Conservation (phyloP, 2,888 invertebrate species). For the Aleiodes testaceus region DNA sequence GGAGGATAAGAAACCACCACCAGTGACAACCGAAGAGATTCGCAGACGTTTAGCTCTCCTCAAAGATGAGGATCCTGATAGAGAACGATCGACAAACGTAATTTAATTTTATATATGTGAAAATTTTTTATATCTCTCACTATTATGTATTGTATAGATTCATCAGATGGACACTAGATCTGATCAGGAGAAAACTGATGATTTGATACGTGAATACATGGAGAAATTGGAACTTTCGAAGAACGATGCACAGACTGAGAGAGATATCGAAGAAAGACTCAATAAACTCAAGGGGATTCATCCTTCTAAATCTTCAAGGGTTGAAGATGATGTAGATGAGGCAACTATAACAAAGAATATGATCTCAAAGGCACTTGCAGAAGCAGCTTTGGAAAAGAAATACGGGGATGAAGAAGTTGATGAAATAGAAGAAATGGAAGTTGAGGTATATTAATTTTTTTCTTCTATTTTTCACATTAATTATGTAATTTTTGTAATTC, state of each 20-base stretch:
- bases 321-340: constrained; percentile 67
- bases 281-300: constrained; percentile 74
- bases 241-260: constrained; percentile 69
- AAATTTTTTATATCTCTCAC: neutral
- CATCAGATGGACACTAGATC: constrained; percentile 76
- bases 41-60: constrained; percentile 79
- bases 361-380: constrained; percentile 70
- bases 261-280: constrained; percentile 72
- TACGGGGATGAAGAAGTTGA: constrained; percentile 60
- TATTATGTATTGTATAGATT: constrained; percentile 53
- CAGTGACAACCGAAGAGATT: constrained; percentile 79
- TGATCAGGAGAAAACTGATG: constrained; percentile 81
- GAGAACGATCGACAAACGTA: constrained; percentile 57
- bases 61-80: constrained; percentile 76
- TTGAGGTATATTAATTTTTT: constrained; percentile 50
- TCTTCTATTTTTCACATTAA: neutral
- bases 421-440: constrained; percentile 60
- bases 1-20: constrained; percentile 72
- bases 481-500: neutral
- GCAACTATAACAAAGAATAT: constrained; percentile 66
- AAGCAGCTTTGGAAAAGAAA: constrained; percentile 74
- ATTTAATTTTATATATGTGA: constrained; percentile 2
- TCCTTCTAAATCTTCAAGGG: constrained; percentile 50
- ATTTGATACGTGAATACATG: constrained; percentile 77
- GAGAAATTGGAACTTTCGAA: constrained; percentile 73